Percentiles rank a stretch among this genome's conserved stretches.
Conservation (phyloP, 2,797 vertebrate genomes). For the Myotis myotis region DNA sequence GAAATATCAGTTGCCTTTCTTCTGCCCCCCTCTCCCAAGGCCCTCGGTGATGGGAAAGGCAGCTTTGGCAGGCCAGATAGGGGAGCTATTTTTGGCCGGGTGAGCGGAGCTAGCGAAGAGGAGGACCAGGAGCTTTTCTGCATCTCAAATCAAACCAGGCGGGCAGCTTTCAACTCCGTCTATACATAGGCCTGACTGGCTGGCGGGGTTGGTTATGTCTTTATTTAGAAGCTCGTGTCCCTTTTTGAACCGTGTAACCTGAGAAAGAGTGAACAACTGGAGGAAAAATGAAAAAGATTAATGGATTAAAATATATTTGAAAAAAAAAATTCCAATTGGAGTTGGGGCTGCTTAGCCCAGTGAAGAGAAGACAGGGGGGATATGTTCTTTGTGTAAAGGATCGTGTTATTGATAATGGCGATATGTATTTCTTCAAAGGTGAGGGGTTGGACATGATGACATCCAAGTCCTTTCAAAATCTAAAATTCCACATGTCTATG, state of each 20-base stretch:
- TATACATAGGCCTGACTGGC: conserved; percentile 70
- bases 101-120: conserved; percentile 30
- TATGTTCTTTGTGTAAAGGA: conserved; percentile 35
- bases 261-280: conserved; percentile 75
- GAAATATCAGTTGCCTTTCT: conserved; percentile 27
- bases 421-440: conserved; percentile 7
- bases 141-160: conserved; percentile 72
- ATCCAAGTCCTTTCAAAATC: conserved; percentile 32
- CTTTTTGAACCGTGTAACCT: conserved; percentile 72
- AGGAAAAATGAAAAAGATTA: conserved; percentile 70
- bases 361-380: neutral
- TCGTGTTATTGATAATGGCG: neutral
- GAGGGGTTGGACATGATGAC: neutral
- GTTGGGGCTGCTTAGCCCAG: neutral
- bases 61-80: conserved; percentile 68
- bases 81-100: conserved; percentile 71
- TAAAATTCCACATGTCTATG: conserved; percentile 8
- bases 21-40: conserved; percentile 47
- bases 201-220: conserved; percentile 57
- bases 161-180: conserved; percentile 71
- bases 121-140: conserved; percentile 57
- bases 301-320: conserved; percentile 70
- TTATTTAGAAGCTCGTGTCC: conserved; percentile 74
- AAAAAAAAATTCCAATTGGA: conserved; percentile 51
- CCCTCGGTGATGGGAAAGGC: conserved; percentile 64